Conservation (phyloP, 2,888 invertebrate species). For the Acrobasis repandana region DNA sequence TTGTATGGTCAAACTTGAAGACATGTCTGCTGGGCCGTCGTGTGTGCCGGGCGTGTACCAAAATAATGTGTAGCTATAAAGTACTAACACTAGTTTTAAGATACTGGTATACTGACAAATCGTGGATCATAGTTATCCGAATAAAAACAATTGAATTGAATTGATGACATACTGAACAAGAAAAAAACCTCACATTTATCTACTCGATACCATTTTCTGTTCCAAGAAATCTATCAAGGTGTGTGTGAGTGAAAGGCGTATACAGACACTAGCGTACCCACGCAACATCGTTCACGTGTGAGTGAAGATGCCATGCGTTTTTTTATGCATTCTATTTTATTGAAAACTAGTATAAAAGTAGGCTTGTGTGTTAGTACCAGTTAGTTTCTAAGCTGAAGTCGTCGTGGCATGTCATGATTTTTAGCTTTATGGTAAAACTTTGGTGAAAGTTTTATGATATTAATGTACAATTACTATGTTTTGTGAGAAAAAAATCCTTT, state of each 20-base stretch:
- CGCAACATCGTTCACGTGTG: slow-evolving; percentile 44
- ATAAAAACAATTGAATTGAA: too few species aligned
- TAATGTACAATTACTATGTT: neutral
- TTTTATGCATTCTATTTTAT: slow-evolving; percentile 61
- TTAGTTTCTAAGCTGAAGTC: slow-evolving; percentile 64
- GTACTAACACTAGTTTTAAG: too few species aligned
- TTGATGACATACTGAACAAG: too few species aligned
- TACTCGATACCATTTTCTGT: slow-evolving; percentile 47
- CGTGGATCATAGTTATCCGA: too few species aligned
- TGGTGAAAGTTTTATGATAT: slow-evolving; percentile 23
- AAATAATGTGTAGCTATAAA: too few species aligned
- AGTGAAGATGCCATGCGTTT: slow-evolving; percentile 64
- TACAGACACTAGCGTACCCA: slow-evolving; percentile 56
- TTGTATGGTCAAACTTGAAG: too few species aligned
- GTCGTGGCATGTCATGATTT: slow-evolving; percentile 45
- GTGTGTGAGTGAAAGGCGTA: slow-evolving; percentile 72
- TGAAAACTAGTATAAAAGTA: slow-evolving; percentile 73
- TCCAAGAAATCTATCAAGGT: slow-evolving; percentile 37
- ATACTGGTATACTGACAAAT: too few species aligned
- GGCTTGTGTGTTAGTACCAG: slow-evolving; percentile 42
- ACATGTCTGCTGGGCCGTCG: too few species aligned
- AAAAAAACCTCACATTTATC: slow-evolving; percentile 27
- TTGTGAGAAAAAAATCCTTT: neutral
- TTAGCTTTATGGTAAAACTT: slow-evolving; percentile 29
- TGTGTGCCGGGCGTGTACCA: too few species aligned